A percentile compares a stretch with the other conserved stretches of the same genome.
Evolutionary conservation across 1,140 invertebrate species (phyloP).

Genomic region (Drosophila gunungcola): DNA sequence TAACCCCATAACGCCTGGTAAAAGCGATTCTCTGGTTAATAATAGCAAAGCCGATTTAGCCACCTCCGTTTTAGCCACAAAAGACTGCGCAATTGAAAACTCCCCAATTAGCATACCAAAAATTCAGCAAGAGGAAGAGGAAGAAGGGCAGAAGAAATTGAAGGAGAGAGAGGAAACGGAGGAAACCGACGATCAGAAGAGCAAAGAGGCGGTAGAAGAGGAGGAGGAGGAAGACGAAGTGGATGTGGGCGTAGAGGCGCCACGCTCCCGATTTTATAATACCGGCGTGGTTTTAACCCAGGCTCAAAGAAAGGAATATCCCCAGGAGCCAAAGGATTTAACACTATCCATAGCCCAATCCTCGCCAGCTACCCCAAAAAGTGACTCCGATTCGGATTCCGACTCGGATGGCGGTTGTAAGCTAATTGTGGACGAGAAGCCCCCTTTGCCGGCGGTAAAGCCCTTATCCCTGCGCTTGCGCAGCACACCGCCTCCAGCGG

Average conservation of each 20-base stretch:
- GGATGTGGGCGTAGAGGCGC: constrained; percentile 60
- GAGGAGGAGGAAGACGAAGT: constrained; percentile 57
- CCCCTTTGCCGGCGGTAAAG: constrained; percentile 85
- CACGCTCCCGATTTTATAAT: constrained; percentile 89
- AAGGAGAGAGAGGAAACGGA: constrained; percentile 1
- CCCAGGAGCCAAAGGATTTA: constrained; percentile 56
- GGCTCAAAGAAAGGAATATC: constrained; percentile 92
- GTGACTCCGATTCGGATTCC: constrained; percentile 31
- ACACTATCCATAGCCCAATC: constrained; percentile 11
- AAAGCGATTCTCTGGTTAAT: constrained; percentile 21
- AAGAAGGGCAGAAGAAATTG: constrained; percentile 8
- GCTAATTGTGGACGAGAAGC: constrained; percentile 85
- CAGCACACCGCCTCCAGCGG: constrained; percentile 85
- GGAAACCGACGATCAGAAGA: neutral
- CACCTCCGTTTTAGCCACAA: constrained; percentile 60
- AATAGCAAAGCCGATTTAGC: constrained; percentile 13
- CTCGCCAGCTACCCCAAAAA: constrained; percentile 17
- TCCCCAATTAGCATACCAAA: constrained; percentile 67
- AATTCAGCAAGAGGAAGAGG: constrained; percentile 40
- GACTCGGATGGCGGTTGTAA: constrained; percentile 80
- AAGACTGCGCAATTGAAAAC: constrained; percentile 62
- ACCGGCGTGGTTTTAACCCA: constrained; percentile 88
- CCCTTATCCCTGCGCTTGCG: constrained; percentile 74
- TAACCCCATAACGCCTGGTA: constrained; percentile 32
- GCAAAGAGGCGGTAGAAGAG: constrained; percentile 6